These are phyloP conservation scores for Protophormia terraenovae DNA, from an alignment of 2,888 invertebrate genomes.

Conservation along the genomic window DNA sequence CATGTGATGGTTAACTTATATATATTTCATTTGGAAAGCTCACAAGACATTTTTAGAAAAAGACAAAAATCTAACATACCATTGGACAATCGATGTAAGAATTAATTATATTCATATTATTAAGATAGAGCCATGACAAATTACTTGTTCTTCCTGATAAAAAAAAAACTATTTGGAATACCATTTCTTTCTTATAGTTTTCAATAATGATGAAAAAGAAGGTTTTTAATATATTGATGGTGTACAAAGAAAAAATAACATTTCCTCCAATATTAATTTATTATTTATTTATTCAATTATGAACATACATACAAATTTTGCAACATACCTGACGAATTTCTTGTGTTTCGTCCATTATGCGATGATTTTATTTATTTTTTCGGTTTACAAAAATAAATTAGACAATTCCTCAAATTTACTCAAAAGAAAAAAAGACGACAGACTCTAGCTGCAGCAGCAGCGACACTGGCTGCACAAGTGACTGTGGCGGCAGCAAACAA, in stretches of 20 bases:
- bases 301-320: constrained; percentile 19
- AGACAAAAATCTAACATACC: too few species aligned
- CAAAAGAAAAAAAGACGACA: constrained; percentile 32
- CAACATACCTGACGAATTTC: constrained; percentile 79
- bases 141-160: too few species aligned
- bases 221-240: not conserved
- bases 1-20: too few species aligned
- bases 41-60: too few species aligned
- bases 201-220: too few species aligned
- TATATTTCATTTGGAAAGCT: too few species aligned
- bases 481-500: constrained; percentile 25
- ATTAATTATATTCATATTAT: too few species aligned
- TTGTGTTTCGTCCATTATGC: constrained; percentile 80
- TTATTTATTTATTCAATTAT: constrained; percentile 16
- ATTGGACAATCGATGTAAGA: too few species aligned
- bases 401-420: constrained; percentile 56
- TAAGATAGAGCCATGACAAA: too few species aligned
- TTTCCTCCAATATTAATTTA: not conserved
- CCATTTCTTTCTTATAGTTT: too few species aligned
- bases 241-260: not conserved
- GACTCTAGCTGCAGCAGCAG: constrained; percentile 53
- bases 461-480: constrained; percentile 29
- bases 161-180: too few species aligned
- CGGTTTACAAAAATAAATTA: constrained; percentile 32
- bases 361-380: constrained; percentile 44